Percentiles rank a stretch among this genome's conserved stretches.
Evolutionary conservation across 2,113 vertebrate species (phyloP).

Genomic region (Gracilinanus agilis): DNA sequence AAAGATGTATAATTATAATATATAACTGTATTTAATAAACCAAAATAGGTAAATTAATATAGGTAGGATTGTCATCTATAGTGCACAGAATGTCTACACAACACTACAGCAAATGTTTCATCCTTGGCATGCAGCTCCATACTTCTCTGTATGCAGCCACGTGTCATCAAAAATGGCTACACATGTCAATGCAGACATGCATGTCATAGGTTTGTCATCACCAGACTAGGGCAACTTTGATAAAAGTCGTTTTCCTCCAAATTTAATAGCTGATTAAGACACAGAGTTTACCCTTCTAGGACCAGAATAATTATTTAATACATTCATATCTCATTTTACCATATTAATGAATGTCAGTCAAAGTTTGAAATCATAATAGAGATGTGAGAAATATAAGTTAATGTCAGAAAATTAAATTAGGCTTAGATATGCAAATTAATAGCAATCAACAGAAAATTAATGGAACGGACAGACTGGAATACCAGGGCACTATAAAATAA

Average conservation of each 20-base stretch:
- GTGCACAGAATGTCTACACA: too few relatives aligned
- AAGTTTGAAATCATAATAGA: background rate
- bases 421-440: background rate
- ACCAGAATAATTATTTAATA: background rate
- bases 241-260: background rate
- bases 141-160: too few relatives aligned
- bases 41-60: too few relatives aligned
- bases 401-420: too few relatives aligned
- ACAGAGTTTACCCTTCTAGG: background rate
- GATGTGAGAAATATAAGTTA: background rate
- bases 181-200: too few relatives aligned
- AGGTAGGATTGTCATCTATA: too few relatives aligned
- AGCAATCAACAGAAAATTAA: background rate
- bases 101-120: too few relatives aligned
- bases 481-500: rapidly evolving
- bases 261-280: background rate
- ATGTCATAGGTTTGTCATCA: too few relatives aligned
- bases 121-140: too few relatives aligned
- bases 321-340: background rate
- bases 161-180: too few relatives aligned
- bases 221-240: background rate
- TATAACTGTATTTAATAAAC: too few relatives aligned
- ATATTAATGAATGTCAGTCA: background rate
- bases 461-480: background rate
- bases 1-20: too few relatives aligned